Conservation (phyloP, 2,113 vertebrate genomes). For the Oplegnathus fasciatus region DNA sequence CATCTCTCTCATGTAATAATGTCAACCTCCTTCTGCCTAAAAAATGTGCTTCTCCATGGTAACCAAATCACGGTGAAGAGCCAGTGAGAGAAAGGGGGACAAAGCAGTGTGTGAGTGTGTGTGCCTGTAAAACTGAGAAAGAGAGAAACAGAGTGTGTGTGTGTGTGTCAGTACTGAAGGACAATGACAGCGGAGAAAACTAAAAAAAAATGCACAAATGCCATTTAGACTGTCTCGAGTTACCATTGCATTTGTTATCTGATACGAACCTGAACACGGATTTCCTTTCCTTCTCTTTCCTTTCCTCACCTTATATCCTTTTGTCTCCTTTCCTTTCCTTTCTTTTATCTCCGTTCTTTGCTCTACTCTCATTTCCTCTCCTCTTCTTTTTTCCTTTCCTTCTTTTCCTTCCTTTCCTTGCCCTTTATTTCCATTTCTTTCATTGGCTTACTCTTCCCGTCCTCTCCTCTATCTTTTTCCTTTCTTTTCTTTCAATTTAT, state of each 20-base stretch:
- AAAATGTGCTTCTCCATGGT: slow-evolving; percentile 78
- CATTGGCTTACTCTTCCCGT: background rate
- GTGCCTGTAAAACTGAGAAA: background rate
- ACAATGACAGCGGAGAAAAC: slow-evolving; percentile 15
- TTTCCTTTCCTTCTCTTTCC: background rate
- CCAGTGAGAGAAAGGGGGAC: slow-evolving; percentile 4
- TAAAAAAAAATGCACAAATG: background rate
- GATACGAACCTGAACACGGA: background rate
- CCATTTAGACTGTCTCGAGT: background rate
- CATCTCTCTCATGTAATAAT: slow-evolving; percentile 63
- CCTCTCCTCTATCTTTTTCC: background rate
- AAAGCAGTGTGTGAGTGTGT: background rate
- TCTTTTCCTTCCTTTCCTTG: background rate
- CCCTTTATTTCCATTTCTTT: background rate
- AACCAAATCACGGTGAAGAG: slow-evolving; percentile 63
- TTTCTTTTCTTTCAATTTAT: background rate
- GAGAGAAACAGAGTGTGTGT: background rate
- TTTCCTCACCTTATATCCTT: background rate
- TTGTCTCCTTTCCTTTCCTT: background rate
- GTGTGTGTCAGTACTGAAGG: background rate
- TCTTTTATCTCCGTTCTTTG: background rate
- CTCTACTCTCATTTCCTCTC: background rate
- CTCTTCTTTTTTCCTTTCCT: background rate
- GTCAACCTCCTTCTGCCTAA: slow-evolving; percentile 67
- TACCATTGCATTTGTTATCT: background rate